Evolutionary conservation across 2,113 vertebrate species (phyloP).

Genomic region (Nesoenas mayeri): DNA sequence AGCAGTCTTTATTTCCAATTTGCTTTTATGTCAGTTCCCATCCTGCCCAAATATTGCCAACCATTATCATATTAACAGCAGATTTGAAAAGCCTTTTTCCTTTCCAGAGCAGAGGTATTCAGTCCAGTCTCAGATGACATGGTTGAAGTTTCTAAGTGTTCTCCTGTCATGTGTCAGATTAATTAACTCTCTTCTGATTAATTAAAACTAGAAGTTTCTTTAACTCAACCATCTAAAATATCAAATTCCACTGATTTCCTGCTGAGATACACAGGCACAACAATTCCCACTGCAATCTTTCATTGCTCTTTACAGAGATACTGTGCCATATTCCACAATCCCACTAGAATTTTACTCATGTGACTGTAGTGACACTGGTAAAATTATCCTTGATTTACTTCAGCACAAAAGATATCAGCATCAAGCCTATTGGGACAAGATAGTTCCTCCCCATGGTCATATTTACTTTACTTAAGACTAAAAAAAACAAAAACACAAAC

Average conservation of each 20-base stretch:
- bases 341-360: constrained; percentile 9
- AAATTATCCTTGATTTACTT: constrained; percentile 48
- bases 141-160: constrained; percentile 8
- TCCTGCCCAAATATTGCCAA: background rate
- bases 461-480: constrained; percentile 36
- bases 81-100: background rate
- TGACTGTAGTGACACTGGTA: background rate
- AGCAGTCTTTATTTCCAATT: background rate
- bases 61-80: background rate
- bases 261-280: constrained; percentile 41
- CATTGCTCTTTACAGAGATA: constrained; percentile 38
- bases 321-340: background rate
- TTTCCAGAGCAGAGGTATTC: background rate
- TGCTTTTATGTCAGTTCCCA: background rate
- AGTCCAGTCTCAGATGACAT: background rate
- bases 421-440: background rate
- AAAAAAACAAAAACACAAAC: background rate
- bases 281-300: constrained; percentile 46
- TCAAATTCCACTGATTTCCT: constrained; percentile 40
- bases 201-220: constrained; percentile 36
- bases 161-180: background rate
- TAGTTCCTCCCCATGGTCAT: background rate
- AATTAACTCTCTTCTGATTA: constrained; percentile 27
- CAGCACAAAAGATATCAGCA: background rate
- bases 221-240: constrained; percentile 29